Evolutionary conservation across 1,140 invertebrate species (phyloP), one percentile per base, ranked within the genome.

Genomic region (Nasonia vitripennis): DNA sequence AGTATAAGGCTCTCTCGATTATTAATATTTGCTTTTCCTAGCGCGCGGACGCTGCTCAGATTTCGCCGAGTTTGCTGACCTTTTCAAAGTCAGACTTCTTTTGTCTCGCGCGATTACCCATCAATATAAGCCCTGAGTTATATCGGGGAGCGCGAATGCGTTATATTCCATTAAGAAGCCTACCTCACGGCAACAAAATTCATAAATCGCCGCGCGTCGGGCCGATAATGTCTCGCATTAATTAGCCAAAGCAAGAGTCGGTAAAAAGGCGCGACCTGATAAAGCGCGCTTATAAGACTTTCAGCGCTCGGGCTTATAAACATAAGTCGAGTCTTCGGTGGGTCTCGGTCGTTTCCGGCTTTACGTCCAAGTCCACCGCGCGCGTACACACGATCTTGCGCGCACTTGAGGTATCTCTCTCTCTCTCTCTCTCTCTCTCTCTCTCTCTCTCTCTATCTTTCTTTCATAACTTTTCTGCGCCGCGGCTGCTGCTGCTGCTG

Each of bases 391-490:
- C 86, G 84, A 87, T 74, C 81, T 87, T 85, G 87, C 20, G 55
- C 83, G 68, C 67, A 81, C 85, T 86, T 80, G 86, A 88, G 87
- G 81, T 45, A 10, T 23, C 45, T 10, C 34, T 45, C 70, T 70
- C 55, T 31, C 67, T 68, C 67, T 68, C 67, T 68, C 67, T 68
- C 67, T 68, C 75, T 86, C 78, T 81, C 78, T 86, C 85, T 86
- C 83, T 87, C 87, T 90, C 79, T 71, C 87, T 88, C 89, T 89
- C 86, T 37, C 55, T 62, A 62, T 62, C 55, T 62, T 62, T 62
- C 55, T 62, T 62, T 62, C 55, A 62, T 62, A 62, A 62, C 55
- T 62, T 62, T 62, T 62, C 55, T 62, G 17, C 17, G 55, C 55
- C 17, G 20, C 0, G 55, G 55, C 55, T n/a, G 55, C 55, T 62